Conservation (phyloP, 1,140 invertebrate genomes). For the Popillia japonica region DNA sequence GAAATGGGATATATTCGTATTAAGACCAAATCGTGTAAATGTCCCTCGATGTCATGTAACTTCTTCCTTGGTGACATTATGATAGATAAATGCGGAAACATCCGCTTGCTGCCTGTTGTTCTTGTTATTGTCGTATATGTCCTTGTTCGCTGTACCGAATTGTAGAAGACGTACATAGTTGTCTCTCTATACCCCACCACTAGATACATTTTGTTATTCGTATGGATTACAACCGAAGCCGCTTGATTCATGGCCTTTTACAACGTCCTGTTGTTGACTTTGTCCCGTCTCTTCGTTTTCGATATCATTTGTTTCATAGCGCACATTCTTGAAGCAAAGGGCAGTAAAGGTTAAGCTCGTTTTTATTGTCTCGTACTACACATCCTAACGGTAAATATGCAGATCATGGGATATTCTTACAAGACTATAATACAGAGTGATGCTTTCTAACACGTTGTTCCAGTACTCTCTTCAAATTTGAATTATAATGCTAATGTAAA, state of each 20-base stretch:
- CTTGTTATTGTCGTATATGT: constrained; percentile 1
- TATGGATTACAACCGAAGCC: constrained; percentile 2
- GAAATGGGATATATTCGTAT: constrained; percentile 1
- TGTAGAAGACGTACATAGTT: neutral
- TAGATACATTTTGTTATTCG: constrained; percentile 9
- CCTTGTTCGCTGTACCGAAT: constrained; percentile 10
- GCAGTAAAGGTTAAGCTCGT: neutral
- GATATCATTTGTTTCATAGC: neutral
- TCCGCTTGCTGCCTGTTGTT: neutral
- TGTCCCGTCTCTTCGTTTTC: neutral
- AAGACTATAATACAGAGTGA: too few species aligned
- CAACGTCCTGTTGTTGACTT: neutral
- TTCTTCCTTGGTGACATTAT: constrained; percentile 21
- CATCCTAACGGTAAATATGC: neutral
- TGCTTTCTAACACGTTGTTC: too few species aligned
- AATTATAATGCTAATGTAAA: too few species aligned
- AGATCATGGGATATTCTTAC: too few species aligned
- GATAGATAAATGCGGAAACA: constrained; percentile 25
- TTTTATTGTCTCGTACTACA: neutral
- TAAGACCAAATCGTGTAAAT: constrained; percentile 28
- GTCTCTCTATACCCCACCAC: neutral
- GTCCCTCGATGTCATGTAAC: constrained; percentile 10
- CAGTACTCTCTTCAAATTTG: too few species aligned
- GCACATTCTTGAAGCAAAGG: neutral
- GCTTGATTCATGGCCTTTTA: neutral